Conservation (phyloP, 2,888 invertebrate species). For the Acanthopleura granulata region DNA sequence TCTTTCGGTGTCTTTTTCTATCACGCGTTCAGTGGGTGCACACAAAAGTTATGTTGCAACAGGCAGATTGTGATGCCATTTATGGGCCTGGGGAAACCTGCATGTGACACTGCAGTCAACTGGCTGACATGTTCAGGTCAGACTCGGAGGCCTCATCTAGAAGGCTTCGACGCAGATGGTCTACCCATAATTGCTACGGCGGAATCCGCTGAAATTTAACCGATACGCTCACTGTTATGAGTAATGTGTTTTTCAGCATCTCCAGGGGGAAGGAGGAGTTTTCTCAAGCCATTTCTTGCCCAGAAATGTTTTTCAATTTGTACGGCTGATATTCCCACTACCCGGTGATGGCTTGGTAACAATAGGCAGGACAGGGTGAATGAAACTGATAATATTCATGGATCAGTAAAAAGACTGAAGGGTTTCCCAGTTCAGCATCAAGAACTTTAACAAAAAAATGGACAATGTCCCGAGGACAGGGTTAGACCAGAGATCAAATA, state of each 20-base stretch:
- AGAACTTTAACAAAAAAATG: not conserved
- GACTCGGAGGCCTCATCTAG: not conserved
- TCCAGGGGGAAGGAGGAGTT: not conserved
- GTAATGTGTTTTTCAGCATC: not conserved
- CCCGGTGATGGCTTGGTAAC: not conserved
- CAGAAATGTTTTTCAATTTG: not conserved
- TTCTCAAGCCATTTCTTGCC: slow-evolving; percentile 5
- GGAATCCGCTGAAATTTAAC: not conserved
- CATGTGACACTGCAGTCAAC: too few species aligned
- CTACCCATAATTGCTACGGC: not conserved
- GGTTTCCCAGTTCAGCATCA: not conserved
- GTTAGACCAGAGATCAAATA: too few species aligned
- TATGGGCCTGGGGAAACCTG: not conserved
- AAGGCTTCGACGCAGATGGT: not conserved
- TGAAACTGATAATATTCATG: not conserved
- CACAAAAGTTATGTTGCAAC: not conserved
- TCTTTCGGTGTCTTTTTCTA: too few species aligned
- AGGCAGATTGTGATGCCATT: too few species aligned
- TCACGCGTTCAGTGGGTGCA: not conserved
- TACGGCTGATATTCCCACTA: not conserved
- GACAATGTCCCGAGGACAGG: too few species aligned
- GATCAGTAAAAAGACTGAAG: not conserved
- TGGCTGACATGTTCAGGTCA: not conserved
- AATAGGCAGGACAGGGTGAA: not conserved
- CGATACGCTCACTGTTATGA: not conserved